Evolutionary conservation across 2,888 invertebrate genomes (phyloP), one percentile per base, ranked within the genome.

Genomic region (Epistrophe eligans): DNA sequence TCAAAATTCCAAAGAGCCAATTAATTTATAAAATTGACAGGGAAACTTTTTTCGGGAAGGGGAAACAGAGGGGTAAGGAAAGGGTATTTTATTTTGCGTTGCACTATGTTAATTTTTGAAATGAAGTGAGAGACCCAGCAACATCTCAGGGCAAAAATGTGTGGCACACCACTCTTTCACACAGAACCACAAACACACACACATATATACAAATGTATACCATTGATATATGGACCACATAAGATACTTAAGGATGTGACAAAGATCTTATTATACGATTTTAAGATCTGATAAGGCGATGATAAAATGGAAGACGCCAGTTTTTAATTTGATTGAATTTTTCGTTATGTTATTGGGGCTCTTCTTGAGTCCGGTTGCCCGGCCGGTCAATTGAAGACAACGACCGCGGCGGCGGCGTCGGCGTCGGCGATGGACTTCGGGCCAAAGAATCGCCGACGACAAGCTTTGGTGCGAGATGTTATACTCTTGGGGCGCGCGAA

Each of bases 281-380:
- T 91, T 89, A 89, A 90, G 91, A 91, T 92, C 92, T 91, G 91
- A 91, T 91, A 91, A 91, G 91, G 91, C 90, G 91, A 92, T 92
- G 92, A 92, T 92, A 92, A 92, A 92, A 92, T 91, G 92, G 91
- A 90, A 92, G 92, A 92, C 92, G 91, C 92, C 92, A 91, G 91
- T 91, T 92, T 91, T 91, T 92, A 92, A 92, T 92, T 92, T 92
- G 92, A 92, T 92, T 92, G 91, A 91, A 91, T 92, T 91, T 84
- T 79, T 77, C 70, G 45, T 74, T 15, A 45, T 84, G 67, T 81
- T 87, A 77, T 85, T 85, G 82, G 62, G 57, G 32, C 13, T 76
- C 45, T 79, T 32, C 35, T 24, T 77, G 45, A 13, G 66, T 50
- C 50, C 48, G 55, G 32, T 28, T 45, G 40, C 48, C 60, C 50